Conservation (phyloP, 2,888 invertebrate species). For the Spisula subtruncata region DNA sequence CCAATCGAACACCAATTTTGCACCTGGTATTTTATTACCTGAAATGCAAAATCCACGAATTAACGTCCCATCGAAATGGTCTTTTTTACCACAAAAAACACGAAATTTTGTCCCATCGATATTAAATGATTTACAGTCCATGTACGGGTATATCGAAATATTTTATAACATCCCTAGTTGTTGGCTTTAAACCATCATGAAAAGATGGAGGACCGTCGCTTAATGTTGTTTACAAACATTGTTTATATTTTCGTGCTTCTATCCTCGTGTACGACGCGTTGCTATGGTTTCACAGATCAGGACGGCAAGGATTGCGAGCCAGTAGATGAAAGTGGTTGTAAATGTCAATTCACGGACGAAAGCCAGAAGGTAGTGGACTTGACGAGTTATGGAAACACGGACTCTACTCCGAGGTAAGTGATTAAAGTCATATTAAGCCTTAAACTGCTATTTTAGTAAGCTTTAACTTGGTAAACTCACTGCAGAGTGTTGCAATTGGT, state of each 20-base stretch:
- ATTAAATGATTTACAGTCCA: too few species aligned
- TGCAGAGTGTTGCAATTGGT: too few species aligned
- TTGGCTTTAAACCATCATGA: slow-evolving; percentile 7
- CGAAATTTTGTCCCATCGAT: too few species aligned
- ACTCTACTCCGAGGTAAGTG: slow-evolving; percentile 51
- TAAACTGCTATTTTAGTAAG: too few species aligned
- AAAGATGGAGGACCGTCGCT: background rate
- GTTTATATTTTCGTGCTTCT: background rate
- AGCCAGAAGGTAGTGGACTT: slow-evolving; percentile 58
- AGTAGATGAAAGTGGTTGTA: slow-evolving; percentile 43
- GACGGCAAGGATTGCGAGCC: slow-evolving; percentile 36
- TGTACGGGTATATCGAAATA: background rate
- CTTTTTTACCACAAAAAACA: too few species aligned
- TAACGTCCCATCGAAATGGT: too few species aligned
- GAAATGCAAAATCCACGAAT: too few species aligned
- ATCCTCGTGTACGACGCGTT: background rate
- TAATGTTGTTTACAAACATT: background rate
- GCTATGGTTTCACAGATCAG: background rate
- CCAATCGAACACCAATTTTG: too few species aligned
- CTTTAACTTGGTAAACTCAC: too few species aligned
- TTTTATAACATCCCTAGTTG: background rate
- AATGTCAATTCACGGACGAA: slow-evolving; percentile 63
- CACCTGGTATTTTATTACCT: too few species aligned
- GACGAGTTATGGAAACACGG: slow-evolving; percentile 56
- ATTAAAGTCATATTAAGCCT: too few species aligned